A percentile compares a stretch with the other conserved stretches of the same genome.
These are phyloP conservation scores for Gymnoscopelus braueri DNA, from an alignment of 2,797 vertebrate genomes.

Conservation along the genomic window DNA sequence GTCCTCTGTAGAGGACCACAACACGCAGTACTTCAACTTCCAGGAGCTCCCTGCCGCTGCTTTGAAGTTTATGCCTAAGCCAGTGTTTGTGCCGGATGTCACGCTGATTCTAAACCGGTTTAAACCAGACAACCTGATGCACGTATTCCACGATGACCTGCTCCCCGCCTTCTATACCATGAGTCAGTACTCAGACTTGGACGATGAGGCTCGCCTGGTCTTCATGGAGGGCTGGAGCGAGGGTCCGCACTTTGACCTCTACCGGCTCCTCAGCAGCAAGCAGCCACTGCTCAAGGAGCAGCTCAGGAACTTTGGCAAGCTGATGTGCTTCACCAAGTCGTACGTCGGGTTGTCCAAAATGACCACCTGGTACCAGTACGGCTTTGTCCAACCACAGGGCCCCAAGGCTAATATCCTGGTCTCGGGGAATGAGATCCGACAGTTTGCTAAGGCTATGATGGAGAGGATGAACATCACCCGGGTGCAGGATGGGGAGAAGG, in stretches of 20 bases:
- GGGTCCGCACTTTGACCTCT: conserved; percentile 93
- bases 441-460: conserved; percentile 87
- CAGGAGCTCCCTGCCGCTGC: conserved; percentile 93
- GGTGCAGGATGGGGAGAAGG: conserved; percentile 48
- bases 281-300: conserved; percentile 93
- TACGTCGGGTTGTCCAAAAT: conserved; percentile 95
- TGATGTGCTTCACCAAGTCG: conserved; percentile 95
- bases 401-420: conserved; percentile 97
- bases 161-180: conserved; percentile 97
- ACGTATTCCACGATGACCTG: conserved; percentile 96
- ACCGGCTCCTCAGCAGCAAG: conserved; percentile 92
- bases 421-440: conserved; percentile 94
- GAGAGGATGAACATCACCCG: conserved; percentile 88
- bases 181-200: conserved; percentile 92
- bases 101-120: conserved; percentile 94
- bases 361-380: conserved; percentile 99
- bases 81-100: conserved; percentile 95
- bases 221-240: conserved; percentile 98
- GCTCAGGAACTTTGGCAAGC: conserved; percentile 90
- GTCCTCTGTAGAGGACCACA: conserved; percentile 97
- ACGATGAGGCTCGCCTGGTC: conserved; percentile 89
- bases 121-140: conserved; percentile 98
- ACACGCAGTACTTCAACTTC: conserved; percentile 98
- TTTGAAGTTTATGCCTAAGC: conserved; percentile 94
- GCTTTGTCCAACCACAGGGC: conserved; percentile 97